Percentiles rank a stretch among this genome's conserved stretches.
Conservation (phyloP, 2,113 vertebrate genomes). For the Labeo catla region DNA sequence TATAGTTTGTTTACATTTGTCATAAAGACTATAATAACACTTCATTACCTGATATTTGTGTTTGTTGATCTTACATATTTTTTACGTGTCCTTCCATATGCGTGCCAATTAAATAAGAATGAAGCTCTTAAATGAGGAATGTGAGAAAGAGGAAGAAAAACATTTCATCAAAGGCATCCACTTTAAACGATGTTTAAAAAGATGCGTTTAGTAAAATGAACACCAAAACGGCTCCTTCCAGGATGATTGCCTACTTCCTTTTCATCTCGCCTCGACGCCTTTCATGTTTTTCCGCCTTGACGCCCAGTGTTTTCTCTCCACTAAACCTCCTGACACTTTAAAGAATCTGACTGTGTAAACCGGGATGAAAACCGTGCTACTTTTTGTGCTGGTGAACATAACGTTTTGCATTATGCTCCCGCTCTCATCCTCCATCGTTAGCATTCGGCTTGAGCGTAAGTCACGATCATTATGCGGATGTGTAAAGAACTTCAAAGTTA, state of each 20-base stretch:
- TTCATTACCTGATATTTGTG: conserved; percentile 17
- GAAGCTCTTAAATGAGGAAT: conserved; percentile 33
- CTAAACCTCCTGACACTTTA: conserved; percentile 17
- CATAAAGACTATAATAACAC: not conserved
- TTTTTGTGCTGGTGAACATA: not conserved
- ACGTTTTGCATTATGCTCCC: not conserved
- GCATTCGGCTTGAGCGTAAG: conserved; percentile 34
- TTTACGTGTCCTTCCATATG: conserved; percentile 2
- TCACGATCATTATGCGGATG: conserved; percentile 38
- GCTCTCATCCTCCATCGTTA: conserved; percentile 9
- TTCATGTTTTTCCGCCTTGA: conserved; percentile 38
- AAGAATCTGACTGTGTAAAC: conserved; percentile 23
- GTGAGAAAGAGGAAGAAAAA: conserved; percentile 16
- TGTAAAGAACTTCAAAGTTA: conserved; percentile 46
- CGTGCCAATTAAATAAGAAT: conserved; percentile 43
- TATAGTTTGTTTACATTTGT: not conserved
- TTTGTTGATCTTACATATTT: conserved; percentile 20
- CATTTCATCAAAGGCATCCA: conserved; percentile 33
- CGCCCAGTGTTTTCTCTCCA: conserved; percentile 19
- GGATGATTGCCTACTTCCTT: conserved; percentile 32
- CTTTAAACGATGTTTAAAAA: conserved; percentile 42
- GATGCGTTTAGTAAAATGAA: conserved; percentile 38
- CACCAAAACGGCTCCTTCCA: conserved; percentile 26
- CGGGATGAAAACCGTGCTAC: conserved; percentile 10
- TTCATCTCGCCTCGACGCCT: conserved; percentile 30